Percentiles rank a stretch among this genome's conserved stretches.
phyloP scores from a whole-genome alignment of 2,797 vertebrate genomes.

The Gallinago solitaria region DNA sequence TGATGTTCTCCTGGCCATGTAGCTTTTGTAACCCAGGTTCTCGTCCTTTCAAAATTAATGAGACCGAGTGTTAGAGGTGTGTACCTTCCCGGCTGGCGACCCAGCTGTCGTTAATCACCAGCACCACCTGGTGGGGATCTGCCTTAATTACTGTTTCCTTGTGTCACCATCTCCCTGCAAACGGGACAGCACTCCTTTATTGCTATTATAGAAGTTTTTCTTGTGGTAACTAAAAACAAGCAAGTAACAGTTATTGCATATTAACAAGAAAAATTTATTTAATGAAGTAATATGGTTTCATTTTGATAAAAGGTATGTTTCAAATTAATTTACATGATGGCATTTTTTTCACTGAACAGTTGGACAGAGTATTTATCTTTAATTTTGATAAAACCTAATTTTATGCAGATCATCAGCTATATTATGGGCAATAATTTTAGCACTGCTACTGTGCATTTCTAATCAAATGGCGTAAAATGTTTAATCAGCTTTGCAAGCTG shows the following conservation, averaged over 20 bases:
- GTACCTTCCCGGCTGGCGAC: no score
- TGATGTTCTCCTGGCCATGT: rapidly evolving
- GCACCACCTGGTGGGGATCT: not conserved
- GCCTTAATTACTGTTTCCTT: rapidly evolving
- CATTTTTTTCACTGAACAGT: not conserved
- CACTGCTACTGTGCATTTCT: not conserved
- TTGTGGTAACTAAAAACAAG: rapidly evolving
- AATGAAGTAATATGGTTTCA: rapidly evolving
- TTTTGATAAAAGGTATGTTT: not conserved
- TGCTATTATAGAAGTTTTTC: rapidly evolving
- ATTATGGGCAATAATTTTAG: not conserved
- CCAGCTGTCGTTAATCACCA: not conserved
- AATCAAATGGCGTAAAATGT: not conserved
- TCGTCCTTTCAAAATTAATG: rapidly evolving
- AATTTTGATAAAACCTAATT: not conserved
- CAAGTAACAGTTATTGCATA: no score
- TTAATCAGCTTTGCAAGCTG: not conserved
- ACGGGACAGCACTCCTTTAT: rapidly evolving
- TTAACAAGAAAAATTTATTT: not conserved
- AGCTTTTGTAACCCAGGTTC: not conserved
- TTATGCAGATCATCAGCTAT: not conserved
- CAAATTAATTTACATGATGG: rapidly evolving
- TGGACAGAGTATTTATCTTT: not conserved
- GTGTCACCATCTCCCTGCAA: rapidly evolving
- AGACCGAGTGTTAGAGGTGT: rapidly evolving